Conservation (phyloP, 2,888 invertebrate species). For the Parasteatoda lunata region DNA sequence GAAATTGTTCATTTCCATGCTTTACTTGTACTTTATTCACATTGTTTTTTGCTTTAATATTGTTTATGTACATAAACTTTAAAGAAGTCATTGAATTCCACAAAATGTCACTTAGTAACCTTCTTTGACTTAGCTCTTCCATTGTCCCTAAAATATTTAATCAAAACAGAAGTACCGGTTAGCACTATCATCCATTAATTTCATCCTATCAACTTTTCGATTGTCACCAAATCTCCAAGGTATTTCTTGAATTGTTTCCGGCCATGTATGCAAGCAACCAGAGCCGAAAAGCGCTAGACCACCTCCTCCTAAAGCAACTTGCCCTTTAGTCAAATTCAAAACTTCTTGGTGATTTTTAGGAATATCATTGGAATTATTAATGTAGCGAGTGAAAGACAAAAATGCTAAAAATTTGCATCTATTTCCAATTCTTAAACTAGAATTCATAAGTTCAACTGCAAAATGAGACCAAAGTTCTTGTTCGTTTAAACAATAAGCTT, state of each 20-base stretch:
- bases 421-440: slow-evolving; percentile 78
- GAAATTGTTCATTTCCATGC: too few species aligned
- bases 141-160: too few species aligned
- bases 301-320: slow-evolving; percentile 93
- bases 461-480: slow-evolving; percentile 88
- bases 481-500: slow-evolving; percentile 84
- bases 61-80: too few species aligned
- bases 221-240: slow-evolving; percentile 79
- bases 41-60: too few species aligned
- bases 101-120: too few species aligned
- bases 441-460: slow-evolving; percentile 88
- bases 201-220: slow-evolving; percentile 81
- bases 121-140: too few species aligned
- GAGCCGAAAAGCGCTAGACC: slow-evolving; percentile 93
- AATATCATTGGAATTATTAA: slow-evolving; percentile 75
- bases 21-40: too few species aligned
- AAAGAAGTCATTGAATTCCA: too few species aligned
- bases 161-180: slow-evolving; percentile 78
- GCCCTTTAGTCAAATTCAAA: slow-evolving; percentile 78
- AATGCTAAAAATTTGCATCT: slow-evolving; percentile 91
- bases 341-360: slow-evolving; percentile 76
- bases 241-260: slow-evolving; percentile 82
- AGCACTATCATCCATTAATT: slow-evolving; percentile 92
- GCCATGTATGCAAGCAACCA: slow-evolving; percentile 93
- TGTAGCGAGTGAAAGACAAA: slow-evolving; percentile 88